phyloP scores from a whole-genome alignment of 1,140 invertebrate genomes.

The Zaprionus africanus region DNA sequence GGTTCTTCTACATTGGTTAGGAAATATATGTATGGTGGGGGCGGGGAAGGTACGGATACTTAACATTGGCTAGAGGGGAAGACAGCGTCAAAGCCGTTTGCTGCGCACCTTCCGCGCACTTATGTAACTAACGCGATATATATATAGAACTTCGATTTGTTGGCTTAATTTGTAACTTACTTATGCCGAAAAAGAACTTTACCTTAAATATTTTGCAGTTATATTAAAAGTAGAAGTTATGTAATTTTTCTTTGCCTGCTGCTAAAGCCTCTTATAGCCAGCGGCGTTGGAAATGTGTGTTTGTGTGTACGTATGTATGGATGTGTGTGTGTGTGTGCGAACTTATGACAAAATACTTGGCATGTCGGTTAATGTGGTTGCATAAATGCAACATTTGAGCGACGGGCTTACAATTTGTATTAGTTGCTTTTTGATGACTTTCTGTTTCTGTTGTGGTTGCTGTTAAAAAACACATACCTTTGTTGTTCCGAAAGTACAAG shows the following conservation, averaged over 20 bases:
- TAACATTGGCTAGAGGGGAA: conserved; percentile 22
- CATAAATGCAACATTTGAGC: conserved; percentile 52
- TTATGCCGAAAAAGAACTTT: conserved; percentile 49
- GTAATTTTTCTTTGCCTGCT: conserved; percentile 67
- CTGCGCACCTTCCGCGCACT: conserved; percentile 44
- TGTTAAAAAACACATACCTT: conserved; percentile 70
- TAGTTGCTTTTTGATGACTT: conserved; percentile 43
- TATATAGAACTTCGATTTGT: conserved; percentile 36
- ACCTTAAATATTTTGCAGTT: conserved; percentile 38
- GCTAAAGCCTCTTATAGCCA: conserved; percentile 56
- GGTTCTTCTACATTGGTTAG: conserved; percentile 52
- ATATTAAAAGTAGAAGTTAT: conserved; percentile 59
- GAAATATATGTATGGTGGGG: conserved; percentile 10
- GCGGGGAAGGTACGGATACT: conserved; percentile 29
- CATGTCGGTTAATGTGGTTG: conserved; percentile 33
- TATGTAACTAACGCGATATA: conserved; percentile 48
- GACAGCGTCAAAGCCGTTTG: conserved; percentile 30
- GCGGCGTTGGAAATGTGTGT: conserved; percentile 55
- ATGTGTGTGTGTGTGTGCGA: conserved; percentile 42
- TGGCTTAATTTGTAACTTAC: conserved; percentile 59
- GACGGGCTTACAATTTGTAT: conserved; percentile 66
- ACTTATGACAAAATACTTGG: conserved; percentile 63
- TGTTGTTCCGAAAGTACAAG: conserved; percentile 74
- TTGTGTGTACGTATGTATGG: conserved; percentile 25
- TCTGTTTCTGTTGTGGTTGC: conserved; percentile 26